Percentiles rank a stretch among this genome's conserved stretches.
Evolutionary conservation across 2,113 vertebrate genomes (phyloP).

Genomic region (Hippolais icterina): DNA sequence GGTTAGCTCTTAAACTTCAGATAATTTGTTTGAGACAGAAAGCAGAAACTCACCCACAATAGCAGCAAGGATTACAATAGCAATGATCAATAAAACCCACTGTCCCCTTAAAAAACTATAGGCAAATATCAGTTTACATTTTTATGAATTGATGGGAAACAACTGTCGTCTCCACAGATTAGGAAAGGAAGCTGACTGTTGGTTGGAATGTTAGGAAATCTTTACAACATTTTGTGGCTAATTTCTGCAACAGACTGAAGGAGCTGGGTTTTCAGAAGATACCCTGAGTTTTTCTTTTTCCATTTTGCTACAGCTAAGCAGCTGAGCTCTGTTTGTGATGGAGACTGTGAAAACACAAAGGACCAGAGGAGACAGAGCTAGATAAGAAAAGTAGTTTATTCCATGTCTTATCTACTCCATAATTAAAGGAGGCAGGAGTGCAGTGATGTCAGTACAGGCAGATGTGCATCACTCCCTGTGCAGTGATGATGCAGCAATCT

Average conservation of each 20-base stretch:
- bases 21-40: neutral
- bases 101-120: neutral
- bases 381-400: neutral
- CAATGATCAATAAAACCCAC: neutral
- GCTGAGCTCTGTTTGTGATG: neutral
- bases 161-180: neutral
- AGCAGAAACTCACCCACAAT: neutral
- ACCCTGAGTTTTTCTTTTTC: neutral
- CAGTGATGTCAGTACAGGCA: neutral
- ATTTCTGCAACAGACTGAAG: neutral
- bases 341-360: neutral
- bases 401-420: neutral
- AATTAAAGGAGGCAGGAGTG: neutral
- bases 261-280: neutral
- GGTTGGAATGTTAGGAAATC: neutral
- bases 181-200: neutral
- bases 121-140: neutral
- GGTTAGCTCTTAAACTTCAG: neutral
- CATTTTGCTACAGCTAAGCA: neutral
- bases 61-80: neutral
- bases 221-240: neutral
- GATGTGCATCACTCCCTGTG: neutral
- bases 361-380: neutral
- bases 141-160: neutral
- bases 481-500: neutral